Conservation (phyloP, 2,797 vertebrate genomes). For the Amblyraja radiata region DNA sequence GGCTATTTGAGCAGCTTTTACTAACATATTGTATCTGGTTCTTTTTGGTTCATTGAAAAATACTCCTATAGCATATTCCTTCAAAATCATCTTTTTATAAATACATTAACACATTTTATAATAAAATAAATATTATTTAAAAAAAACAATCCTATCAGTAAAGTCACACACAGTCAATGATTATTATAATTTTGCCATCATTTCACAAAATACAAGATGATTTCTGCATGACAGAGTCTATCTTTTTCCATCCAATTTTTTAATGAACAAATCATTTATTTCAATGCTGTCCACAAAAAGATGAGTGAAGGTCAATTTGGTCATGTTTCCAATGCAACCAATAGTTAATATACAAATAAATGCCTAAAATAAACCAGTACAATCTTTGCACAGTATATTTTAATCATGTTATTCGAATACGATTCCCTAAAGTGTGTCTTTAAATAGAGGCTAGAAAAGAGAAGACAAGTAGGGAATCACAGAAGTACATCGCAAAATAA, state of each 20-base stretch:
- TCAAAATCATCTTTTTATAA: not conserved
- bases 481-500: not conserved
- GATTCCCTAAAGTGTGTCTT: not conserved
- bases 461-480: not conserved
- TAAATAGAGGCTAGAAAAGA: not conserved
- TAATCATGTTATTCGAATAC: not conserved
- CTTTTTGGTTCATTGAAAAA: not conserved
- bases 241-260: not conserved
- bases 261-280: not conserved
- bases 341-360: no score
- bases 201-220: not conserved
- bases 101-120: no score
- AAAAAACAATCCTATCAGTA: no score
- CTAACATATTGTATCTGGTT: not conserved
- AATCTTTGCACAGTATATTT: not conserved
- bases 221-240: not conserved
- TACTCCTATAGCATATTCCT: not conserved
- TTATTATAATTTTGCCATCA: not conserved
- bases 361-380: not conserved
- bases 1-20: not conserved
- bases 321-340: not conserved
- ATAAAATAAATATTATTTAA: no score
- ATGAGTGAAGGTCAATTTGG: not conserved
- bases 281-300: not conserved
- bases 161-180: not conserved